Percentiles rank a stretch among this genome's conserved stretches.
phyloP scores from a whole-genome alignment of 1,140 invertebrate species.

The Mactra quadrangularis region DNA sequence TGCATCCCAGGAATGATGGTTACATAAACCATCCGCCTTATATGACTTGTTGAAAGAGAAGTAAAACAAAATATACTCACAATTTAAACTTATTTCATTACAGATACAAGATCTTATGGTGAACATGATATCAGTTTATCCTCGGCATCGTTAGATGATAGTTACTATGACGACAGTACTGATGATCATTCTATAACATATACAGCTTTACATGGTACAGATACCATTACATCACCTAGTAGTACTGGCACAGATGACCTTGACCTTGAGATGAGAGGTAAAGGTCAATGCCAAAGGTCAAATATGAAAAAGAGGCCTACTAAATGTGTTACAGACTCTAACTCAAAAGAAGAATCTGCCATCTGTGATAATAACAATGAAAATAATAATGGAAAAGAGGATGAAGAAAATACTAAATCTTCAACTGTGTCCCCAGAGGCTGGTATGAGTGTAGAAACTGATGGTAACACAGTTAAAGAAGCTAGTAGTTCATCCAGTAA shows the following conservation, averaged over 20 bases:
- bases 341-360: background rate
- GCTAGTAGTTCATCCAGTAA: conserved; percentile 64
- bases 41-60: too few relatives aligned
- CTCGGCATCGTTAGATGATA: conserved; percentile 46
- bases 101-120: conserved; percentile 52
- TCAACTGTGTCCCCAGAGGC: too few relatives aligned
- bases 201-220: conserved; percentile 38
- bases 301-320: background rate
- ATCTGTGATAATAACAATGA: conserved; percentile 7
- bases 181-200: conserved; percentile 14
- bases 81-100: too few relatives aligned
- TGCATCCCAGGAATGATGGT: too few relatives aligned
- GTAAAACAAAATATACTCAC: too few relatives aligned
- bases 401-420: too few relatives aligned
- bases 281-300: too few relatives aligned
- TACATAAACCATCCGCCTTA: too few relatives aligned
- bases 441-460: background rate
- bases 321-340: background rate
- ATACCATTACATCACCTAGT: conserved; percentile 36
- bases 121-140: conserved; percentile 33
- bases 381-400: too few relatives aligned
- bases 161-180: conserved; percentile 31
- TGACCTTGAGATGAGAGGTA: conserved; percentile 1
- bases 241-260: conserved; percentile 47
- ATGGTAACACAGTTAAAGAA: background rate